phyloP scores from a whole-genome alignment of 2,888 invertebrate genomes.

The Phaedon cochleariae region DNA sequence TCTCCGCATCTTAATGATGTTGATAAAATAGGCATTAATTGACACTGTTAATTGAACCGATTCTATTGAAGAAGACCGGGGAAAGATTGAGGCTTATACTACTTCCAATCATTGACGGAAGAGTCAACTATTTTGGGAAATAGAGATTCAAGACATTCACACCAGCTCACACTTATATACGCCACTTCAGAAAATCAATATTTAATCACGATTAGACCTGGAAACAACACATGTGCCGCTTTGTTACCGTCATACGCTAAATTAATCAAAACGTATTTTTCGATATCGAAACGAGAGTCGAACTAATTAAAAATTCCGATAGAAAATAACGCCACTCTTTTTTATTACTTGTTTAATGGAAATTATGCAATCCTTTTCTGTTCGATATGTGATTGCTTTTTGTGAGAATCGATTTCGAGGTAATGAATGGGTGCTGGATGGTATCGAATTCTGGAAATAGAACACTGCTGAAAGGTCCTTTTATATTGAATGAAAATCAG shows the following conservation, averaged over 20 bases:
- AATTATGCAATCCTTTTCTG: constrained; percentile 35
- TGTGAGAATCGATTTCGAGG: constrained; percentile 5
- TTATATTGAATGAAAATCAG: background rate
- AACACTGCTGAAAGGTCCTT: background rate
- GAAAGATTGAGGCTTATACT: no score
- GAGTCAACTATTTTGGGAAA: no score
- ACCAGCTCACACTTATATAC: no score
- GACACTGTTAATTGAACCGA: no score
- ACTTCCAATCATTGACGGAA: no score
- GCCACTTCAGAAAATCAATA: constrained; percentile 52
- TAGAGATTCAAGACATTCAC: background rate
- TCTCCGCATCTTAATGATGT: no score
- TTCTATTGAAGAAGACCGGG: no score
- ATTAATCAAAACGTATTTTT: constrained; percentile 59
- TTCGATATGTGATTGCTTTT: constrained; percentile 31
- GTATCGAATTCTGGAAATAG: background rate
- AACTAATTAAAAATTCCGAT: constrained; percentile 58
- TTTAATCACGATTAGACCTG: constrained; percentile 57
- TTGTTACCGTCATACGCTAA: constrained; percentile 56
- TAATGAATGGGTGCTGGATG: background rate
- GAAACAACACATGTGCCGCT: constrained; percentile 53
- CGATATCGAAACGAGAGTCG: constrained; percentile 55
- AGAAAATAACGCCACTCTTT: constrained; percentile 54
- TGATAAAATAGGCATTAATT: no score
- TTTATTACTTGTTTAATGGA: constrained; percentile 49